Evolutionary conservation across 2,888 invertebrate genomes (phyloP).

Genomic region (Strigamia maritima): DNA sequence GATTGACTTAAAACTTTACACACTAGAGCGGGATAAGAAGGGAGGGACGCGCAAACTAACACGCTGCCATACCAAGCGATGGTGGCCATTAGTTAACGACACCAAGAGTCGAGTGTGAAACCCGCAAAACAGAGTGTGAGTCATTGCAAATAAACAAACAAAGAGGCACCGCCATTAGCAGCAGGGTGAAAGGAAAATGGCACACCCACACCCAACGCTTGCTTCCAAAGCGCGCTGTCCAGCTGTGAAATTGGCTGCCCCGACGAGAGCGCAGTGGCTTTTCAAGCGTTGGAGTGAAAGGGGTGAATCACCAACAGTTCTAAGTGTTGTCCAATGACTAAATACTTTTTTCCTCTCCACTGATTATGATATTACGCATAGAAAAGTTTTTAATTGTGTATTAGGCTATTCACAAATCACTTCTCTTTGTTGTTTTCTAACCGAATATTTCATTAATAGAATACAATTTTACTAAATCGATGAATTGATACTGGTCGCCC

Average conservation of each 20-base stretch:
- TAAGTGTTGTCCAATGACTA: constrained; percentile 9
- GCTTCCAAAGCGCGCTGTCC: constrained; percentile 12
- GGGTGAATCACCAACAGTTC: constrained; percentile 8
- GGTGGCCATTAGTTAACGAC: not conserved
- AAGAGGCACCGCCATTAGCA: constrained; percentile 3
- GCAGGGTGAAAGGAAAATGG: not conserved
- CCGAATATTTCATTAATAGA: too few species aligned
- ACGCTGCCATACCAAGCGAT: not conserved
- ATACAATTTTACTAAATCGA: too few species aligned
- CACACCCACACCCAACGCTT: not conserved
- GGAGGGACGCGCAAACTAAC: too few species aligned
- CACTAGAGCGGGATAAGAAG: not conserved
- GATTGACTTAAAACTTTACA: constrained; percentile 2
- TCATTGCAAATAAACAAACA: constrained; percentile 24
- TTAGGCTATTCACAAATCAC: too few species aligned
- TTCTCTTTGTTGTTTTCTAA: too few species aligned
- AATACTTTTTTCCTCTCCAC: not conserved
- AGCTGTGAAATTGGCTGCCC: constrained; percentile 11
- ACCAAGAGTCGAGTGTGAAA: not conserved
- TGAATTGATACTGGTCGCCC: not conserved
- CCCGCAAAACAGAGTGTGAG: not conserved
- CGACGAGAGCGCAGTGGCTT: not conserved
- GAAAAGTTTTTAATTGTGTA: not conserved
- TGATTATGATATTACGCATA: not conserved
- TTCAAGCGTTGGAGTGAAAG: not conserved